phyloP scores from a whole-genome alignment of 2,888 invertebrate genomes.

The Leptopilina myrica region DNA sequence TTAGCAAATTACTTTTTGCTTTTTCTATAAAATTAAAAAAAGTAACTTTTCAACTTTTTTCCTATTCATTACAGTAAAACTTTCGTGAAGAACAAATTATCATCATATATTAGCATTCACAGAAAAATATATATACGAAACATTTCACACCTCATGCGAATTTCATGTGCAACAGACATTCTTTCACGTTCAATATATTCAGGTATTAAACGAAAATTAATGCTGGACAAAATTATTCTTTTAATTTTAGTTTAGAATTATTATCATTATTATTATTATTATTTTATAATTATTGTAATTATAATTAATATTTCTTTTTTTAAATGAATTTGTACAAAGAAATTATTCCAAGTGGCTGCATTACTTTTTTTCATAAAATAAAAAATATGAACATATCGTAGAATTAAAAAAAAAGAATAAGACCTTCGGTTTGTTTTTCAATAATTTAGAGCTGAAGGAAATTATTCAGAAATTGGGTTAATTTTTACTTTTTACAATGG shows the following conservation, averaged over 20 bases:
- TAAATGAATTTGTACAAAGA: not conserved
- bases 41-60: not conserved
- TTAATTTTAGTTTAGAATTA: no score
- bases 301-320: no score
- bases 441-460: no score
- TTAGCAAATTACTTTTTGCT: no score
- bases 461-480: no score
- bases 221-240: not conserved
- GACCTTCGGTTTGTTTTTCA: no score
- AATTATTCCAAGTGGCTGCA: not conserved
- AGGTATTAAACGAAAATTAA: not conserved
- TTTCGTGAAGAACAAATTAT: constrained; percentile 7
- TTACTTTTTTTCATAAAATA: not conserved
- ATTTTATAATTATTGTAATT: no score
- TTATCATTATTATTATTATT: no score
- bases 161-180: constrained; percentile 37
- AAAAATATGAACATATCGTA: no score
- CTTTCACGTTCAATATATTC: constrained; percentile 14
- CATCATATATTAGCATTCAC: constrained; percentile 22
- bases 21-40: no score
- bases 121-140: constrained; percentile 20
- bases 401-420: no score
- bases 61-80: not conserved
- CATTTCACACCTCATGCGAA: constrained; percentile 39
- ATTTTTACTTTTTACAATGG: no score